These are phyloP conservation scores for Palythoa caribaeorum DNA, from an alignment of 92 coral and sea anemone species.

Conservation along the genomic window DNA sequence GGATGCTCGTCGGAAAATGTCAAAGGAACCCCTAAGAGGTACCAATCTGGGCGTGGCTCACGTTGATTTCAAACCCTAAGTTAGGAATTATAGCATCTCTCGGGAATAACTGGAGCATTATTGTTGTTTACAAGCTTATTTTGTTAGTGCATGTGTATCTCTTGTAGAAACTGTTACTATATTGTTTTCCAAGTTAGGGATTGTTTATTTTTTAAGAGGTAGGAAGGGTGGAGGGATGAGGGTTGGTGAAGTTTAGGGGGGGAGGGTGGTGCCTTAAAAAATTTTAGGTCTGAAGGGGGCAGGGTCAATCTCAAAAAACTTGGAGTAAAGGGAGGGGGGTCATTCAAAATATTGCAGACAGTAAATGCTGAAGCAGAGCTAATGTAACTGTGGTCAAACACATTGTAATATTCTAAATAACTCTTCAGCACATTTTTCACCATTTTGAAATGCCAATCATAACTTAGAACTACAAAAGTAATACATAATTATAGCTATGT, in stretches of 20 bases:
- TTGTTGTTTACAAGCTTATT: not conserved
- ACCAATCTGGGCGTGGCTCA: too few species aligned
- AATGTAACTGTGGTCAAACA: constrained; percentile 3
- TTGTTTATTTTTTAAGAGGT: not conserved
- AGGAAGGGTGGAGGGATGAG: not conserved
- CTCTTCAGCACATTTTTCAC: not conserved
- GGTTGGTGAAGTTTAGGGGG: not conserved
- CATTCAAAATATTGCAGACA: not conserved
- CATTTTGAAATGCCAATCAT: not conserved
- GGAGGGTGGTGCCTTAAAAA: not conserved
- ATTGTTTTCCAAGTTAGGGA: not conserved
- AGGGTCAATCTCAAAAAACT: not conserved
- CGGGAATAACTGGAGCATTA: not conserved
- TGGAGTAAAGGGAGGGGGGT: not conserved
- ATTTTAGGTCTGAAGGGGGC: not conserved
- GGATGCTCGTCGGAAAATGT: too few species aligned
- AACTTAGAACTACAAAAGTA: not conserved
- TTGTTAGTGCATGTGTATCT: not conserved
- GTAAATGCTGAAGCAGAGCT: not conserved
- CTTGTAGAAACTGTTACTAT: not conserved
- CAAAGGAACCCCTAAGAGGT: too few species aligned
- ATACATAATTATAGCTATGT: not conserved
- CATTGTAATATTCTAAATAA: not conserved
- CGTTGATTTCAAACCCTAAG: not conserved
- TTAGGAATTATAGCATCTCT: not conserved